Evolutionary conservation across 2,797 vertebrate species (phyloP), one percentile per base, ranked within the genome.

Genomic region (Thamnophis elegans): DNA sequence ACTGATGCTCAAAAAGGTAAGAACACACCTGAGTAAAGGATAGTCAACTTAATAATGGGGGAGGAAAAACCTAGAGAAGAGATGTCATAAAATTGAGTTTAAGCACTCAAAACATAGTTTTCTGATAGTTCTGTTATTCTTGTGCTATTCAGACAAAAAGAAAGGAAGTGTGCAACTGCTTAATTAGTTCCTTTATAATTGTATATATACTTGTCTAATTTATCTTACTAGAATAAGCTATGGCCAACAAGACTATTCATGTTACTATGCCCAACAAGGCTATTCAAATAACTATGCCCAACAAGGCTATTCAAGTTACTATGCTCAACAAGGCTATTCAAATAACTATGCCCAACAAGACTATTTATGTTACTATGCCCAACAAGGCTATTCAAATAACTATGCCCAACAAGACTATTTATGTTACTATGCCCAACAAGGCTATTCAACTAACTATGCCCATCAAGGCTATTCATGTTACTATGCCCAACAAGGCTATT

Each of bases 1-100:
- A 65, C n/a, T 88, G 68, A 32, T 53, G 25, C 89, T 82, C 89
- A 88, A 55, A 93, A 18, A 93, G 92, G 92, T 93, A 78, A 93
- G 89, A 88, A 88, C 10, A 47, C 0, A 89, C 36, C n/a, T 55
- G 6, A 22, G 11, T 6, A 89, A 55, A 54, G 51, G n/a, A 55
- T 26, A 36, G 0, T n/a, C n/a, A 42, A 53, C 2, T 3, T 26
- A 42, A 82, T 82, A 25, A 51, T 25, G 12, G 56, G 28, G 26
- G 11, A 92, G 9, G 36, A 36, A n/a, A 26, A 1, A 16, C 42
- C 32, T 28, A 47, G 26, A 25, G 28, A 22, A 7, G 11, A 16
- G 22, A 18, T 18, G n/a, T 26, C 0, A 55, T 32, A 68, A 62
- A 55, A 87, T 18, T 68, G n/a, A 68, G 1, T 68, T 18, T 32